These are phyloP conservation scores for Oryzias woworae DNA, from an alignment of 2,113 vertebrate species.

Conservation along the genomic window DNA sequence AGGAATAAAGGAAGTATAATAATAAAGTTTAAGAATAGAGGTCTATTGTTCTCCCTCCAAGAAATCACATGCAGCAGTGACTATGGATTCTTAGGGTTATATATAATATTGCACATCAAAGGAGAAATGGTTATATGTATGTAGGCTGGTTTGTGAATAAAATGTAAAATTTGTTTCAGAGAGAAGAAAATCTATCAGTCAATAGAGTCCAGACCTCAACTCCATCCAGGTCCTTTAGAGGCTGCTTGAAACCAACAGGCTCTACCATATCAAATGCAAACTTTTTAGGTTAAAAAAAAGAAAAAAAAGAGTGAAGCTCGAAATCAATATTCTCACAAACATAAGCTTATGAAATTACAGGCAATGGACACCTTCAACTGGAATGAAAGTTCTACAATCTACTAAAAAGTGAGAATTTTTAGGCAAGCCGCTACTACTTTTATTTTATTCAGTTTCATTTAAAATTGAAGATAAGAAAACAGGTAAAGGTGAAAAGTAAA, in stretches of 20 bases:
- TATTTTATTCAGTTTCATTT: background rate
- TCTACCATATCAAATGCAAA: no score
- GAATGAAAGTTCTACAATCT: background rate
- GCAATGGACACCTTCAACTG: no score
- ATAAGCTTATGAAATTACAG: no score
- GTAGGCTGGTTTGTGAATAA: constrained; percentile 4
- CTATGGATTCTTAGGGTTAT: constrained; percentile 62
- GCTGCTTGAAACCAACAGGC: no score
- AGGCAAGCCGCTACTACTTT: constrained; percentile 1
- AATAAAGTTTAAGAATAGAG: constrained; percentile 78
- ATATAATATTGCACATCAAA: constrained; percentile 50
- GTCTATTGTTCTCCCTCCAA: constrained; percentile 71
- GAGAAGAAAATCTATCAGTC: no score
- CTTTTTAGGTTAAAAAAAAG: no score
- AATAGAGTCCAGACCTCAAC: no score
- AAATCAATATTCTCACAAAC: no score
- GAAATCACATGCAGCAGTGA: constrained; percentile 59
- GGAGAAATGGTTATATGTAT: constrained; percentile 28
- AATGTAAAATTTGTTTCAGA: constrained; percentile 1
- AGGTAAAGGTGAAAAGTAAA: constrained; percentile 9
- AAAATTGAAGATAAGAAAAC: background rate
- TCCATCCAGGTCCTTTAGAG: no score
- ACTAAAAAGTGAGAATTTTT: constrained; percentile 2
- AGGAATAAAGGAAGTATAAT: constrained; percentile 78
- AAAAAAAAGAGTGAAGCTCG: no score